phyloP scores from a whole-genome alignment of 2,113 vertebrate species.

The Festucalex cinctus region DNA sequence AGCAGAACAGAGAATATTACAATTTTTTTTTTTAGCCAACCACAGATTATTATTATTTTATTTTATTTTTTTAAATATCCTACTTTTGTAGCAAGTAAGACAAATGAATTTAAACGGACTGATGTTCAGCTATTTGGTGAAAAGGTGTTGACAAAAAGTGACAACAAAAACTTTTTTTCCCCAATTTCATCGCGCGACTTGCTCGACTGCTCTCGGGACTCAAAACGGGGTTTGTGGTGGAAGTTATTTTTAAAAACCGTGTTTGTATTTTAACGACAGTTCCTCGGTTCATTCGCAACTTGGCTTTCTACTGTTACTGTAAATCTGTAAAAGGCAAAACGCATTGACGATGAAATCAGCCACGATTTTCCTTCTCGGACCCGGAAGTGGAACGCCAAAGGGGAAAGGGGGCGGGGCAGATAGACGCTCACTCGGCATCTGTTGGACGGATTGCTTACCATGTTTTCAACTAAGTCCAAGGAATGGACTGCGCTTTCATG shows the following conservation, averaged over 20 bases:
- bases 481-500: conserved; percentile 43
- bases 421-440: conserved; percentile 38
- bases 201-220: conserved; percentile 49
- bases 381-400: conserved; percentile 53
- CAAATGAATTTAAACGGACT: conserved; percentile 38
- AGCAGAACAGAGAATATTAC: conserved; percentile 33
- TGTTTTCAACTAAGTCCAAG: conserved; percentile 44
- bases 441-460: conserved; percentile 52
- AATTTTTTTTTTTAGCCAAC: conserved; percentile 40
- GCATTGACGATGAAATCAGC: conserved; percentile 47
- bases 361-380: conserved; percentile 45
- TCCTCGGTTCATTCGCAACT: conserved; percentile 56
- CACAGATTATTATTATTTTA: conserved; percentile 14
- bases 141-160: conserved; percentile 39
- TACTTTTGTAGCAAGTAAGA: conserved; percentile 26
- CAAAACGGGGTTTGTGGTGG: conserved; percentile 55
- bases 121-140: conserved; percentile 39
- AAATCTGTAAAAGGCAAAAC: conserved; percentile 60
- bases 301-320: conserved; percentile 47
- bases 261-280: conserved; percentile 73
- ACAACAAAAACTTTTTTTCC: no score
- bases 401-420: conserved; percentile 42
- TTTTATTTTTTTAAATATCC: conserved; percentile 1
- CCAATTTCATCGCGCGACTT: conserved; percentile 48
- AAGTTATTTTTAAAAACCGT: conserved; percentile 71